These are phyloP conservation scores for Fistularia commersonii DNA, from an alignment of 2,797 vertebrate species.

Conservation along the genomic window DNA sequence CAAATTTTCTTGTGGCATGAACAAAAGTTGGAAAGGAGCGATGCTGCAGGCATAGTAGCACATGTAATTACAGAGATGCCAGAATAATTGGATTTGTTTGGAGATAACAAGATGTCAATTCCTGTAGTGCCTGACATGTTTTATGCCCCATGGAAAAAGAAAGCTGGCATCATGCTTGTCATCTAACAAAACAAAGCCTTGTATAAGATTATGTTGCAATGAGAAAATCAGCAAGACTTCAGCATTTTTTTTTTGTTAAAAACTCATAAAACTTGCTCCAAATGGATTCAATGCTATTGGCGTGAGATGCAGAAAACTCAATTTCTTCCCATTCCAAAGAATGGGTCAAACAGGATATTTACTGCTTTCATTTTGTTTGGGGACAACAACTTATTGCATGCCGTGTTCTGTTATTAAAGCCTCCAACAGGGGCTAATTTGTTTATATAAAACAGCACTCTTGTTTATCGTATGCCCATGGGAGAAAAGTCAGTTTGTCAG, in stretches of 20 bases:
- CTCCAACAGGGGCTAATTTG: constrained; percentile 80
- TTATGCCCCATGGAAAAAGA: constrained; percentile 26
- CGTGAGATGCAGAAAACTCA: constrained; percentile 22
- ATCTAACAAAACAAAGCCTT: constrained; percentile 45
- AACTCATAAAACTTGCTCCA: constrained; percentile 34
- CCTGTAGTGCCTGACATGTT: constrained; percentile 41
- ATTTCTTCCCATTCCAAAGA: constrained; percentile 34
- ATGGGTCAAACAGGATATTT: constrained; percentile 68
- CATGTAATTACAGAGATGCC: constrained; percentile 44
- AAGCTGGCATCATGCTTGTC: constrained; percentile 42
- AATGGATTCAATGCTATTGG: constrained; percentile 50
- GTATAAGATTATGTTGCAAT: constrained; percentile 38
- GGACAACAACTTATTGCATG: constrained; percentile 72
- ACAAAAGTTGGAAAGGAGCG: constrained; percentile 12
- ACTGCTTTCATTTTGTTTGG: constrained; percentile 76
- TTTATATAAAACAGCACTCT: constrained; percentile 77
- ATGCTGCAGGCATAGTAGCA: constrained; percentile 24
- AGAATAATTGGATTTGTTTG: constrained; percentile 26
- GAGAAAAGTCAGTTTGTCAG: constrained; percentile 32
- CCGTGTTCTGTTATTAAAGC: constrained; percentile 74
- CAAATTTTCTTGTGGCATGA: constrained; percentile 11
- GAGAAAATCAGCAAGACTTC: constrained; percentile 13
- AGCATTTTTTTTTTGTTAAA: constrained; percentile 26
- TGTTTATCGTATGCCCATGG: constrained; percentile 64
- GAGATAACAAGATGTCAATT: constrained; percentile 49